These are phyloP conservation scores for Eulemur mongoz DNA, from an alignment of 2,797 vertebrate species.

Conservation along the genomic window DNA sequence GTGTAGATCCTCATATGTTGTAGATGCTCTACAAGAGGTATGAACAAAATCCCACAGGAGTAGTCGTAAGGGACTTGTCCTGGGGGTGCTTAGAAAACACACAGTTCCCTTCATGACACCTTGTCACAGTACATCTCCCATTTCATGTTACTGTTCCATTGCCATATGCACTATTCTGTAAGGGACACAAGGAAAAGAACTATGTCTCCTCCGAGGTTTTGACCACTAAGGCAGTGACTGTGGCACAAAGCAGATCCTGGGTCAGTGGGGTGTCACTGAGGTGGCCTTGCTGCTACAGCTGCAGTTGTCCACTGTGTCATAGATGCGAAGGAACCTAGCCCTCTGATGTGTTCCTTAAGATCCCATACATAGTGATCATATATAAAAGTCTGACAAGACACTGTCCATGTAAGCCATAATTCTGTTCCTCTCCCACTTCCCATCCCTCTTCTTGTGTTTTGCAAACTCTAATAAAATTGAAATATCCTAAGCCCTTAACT, in stretches of 20 bases:
- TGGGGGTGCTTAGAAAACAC: not conserved
- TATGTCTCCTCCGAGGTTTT: fast-evolving
- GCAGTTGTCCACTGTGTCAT: not conserved
- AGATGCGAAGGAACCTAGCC: not conserved
- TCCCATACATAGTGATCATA: not conserved
- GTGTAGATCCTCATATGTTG: fast-evolving
- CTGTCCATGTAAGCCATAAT: not conserved
- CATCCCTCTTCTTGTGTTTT: not conserved
- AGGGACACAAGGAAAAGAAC: not conserved
- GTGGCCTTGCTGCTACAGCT: not conserved
- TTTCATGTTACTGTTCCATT: fast-evolving
- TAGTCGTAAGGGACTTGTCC: not conserved
- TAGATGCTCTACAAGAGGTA: not conserved
- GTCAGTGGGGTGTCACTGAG: not conserved
- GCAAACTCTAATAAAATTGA: not conserved
- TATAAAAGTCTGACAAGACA: not conserved
- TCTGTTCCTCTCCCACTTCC: not conserved
- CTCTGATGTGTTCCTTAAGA: not conserved
- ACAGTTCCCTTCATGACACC: fast-evolving
- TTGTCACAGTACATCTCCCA: not conserved
- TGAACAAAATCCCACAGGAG: not conserved
- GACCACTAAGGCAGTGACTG: not conserved
- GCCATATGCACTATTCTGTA: not conserved
- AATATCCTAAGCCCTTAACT: not conserved
- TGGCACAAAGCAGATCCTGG: not conserved